Conservation (phyloP, 2,113 vertebrate genomes). For the Myanophis thanlyinensis region DNA sequence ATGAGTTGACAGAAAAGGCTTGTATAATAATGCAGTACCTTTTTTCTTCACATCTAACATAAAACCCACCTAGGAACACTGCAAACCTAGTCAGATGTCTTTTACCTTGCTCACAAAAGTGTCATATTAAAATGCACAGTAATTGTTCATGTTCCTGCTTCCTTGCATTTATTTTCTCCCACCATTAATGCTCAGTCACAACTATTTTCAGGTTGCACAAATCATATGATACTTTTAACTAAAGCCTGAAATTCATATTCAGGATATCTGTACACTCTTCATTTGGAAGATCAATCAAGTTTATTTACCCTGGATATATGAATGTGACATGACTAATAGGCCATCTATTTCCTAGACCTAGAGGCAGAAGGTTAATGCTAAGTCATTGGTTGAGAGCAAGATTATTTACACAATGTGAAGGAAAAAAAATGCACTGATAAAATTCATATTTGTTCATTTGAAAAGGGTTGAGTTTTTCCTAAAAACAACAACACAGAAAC, state of each 20-base stretch:
- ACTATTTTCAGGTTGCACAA: not conserved
- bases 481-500: not conserved
- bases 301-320: not conserved
- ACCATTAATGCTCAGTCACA: not conserved
- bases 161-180: not conserved
- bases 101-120: not conserved
- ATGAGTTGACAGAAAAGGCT: not conserved
- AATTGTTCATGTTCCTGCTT: not conserved
- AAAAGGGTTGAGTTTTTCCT: not conserved
- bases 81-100: not conserved
- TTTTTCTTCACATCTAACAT: not conserved
- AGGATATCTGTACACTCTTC: not conserved
- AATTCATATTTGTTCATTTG: not conserved
- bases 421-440: not conserved
- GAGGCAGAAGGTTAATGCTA: not conserved
- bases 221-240: not conserved
- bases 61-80: not conserved
- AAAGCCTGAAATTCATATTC: conserved; percentile 32
- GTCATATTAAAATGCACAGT: not conserved
- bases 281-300: not conserved
- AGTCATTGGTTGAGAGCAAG: not conserved
- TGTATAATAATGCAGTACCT: not conserved
- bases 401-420: rapidly evolving
- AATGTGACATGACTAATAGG: not conserved
- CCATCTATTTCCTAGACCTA: not conserved